Evolutionary conservation across 1,140 invertebrate genomes (phyloP).

Genomic region (Papilio helenus): DNA sequence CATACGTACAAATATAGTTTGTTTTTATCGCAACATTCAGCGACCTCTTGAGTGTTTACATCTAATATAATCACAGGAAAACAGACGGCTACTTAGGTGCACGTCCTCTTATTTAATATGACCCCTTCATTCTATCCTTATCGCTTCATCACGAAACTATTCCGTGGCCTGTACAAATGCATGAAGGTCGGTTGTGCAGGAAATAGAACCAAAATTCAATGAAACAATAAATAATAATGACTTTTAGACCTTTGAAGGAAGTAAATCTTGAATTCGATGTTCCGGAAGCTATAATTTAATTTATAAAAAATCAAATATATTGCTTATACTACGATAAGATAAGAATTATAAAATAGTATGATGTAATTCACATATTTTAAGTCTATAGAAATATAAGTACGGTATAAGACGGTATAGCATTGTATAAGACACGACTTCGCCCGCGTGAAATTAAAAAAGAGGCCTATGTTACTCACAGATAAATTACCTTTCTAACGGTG

Average conservation of each 20-base stretch:
- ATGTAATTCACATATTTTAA: not conserved
- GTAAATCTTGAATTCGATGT: not conserved
- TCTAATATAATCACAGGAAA: constrained; percentile 61
- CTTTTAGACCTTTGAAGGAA: constrained; percentile 1
- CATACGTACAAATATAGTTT: constrained; percentile 3
- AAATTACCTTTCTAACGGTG: too few species aligned
- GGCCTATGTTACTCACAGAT: too few species aligned
- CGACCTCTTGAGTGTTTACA: constrained; percentile 68
- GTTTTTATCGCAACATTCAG: constrained; percentile 54
- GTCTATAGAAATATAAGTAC: not conserved
- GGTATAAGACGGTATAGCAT: too few species aligned
- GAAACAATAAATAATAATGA: not conserved
- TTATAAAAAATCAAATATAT: not conserved
- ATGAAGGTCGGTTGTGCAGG: constrained; percentile 37
- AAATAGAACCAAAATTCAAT: constrained; percentile 28
- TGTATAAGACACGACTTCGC: too few species aligned
- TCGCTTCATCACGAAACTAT: constrained; percentile 52
- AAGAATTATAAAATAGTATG: not conserved
- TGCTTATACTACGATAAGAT: constrained; percentile 1
- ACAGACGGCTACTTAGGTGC: constrained; percentile 52
- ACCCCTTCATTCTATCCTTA: constrained; percentile 50
- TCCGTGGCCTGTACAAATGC: constrained; percentile 50
- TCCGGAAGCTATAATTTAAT: not conserved
- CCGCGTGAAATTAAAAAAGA: too few species aligned
- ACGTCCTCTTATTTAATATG: constrained; percentile 56